Conservation (phyloP, 2,888 invertebrate species). For the Hypercompe scribonia region DNA sequence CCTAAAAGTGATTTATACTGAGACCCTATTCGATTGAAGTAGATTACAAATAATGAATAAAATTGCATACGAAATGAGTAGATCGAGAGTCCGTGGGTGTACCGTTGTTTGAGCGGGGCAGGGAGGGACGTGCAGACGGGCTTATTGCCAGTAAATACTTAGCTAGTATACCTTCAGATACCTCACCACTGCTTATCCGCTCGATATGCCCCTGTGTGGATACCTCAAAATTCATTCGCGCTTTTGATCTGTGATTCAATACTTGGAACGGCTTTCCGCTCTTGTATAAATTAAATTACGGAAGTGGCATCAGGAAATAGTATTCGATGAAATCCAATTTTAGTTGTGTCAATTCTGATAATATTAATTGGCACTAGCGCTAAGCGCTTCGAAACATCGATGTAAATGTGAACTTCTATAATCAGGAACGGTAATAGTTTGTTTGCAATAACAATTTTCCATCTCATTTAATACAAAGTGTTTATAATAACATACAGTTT, state of each 20-base stretch:
- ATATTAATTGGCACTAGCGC: conserved; percentile 9
- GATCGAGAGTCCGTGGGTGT: conserved; percentile 78
- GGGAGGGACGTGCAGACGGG: conserved; percentile 57
- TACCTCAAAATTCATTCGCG: conserved; percentile 60
- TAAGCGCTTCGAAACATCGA: neutral
- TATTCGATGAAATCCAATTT: conserved; percentile 21
- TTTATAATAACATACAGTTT: too few species aligned
- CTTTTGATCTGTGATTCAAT: conserved; percentile 58
- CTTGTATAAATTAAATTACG: conserved; percentile 34
- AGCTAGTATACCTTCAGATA: conserved; percentile 56
- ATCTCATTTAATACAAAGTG: too few species aligned
- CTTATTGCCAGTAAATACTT: conserved; percentile 79
- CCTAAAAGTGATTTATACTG: conserved; percentile 85
- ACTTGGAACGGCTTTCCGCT: conserved; percentile 27
- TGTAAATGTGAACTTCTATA: neutral
- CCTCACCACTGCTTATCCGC: conserved; percentile 47
- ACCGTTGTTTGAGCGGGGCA: conserved; percentile 76
- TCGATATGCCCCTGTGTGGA: conserved; percentile 57
- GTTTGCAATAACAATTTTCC: too few species aligned
- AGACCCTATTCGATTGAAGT: conserved; percentile 85
- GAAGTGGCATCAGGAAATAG: conserved; percentile 28
- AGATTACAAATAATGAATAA: conserved; percentile 87
- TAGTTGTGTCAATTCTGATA: conserved; percentile 20
- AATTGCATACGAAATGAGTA: conserved; percentile 86
- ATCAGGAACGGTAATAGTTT: neutral